These are phyloP conservation scores for Ceriagrion tenellum DNA, from an alignment of 2,888 invertebrate species.

Conservation along the genomic window DNA sequence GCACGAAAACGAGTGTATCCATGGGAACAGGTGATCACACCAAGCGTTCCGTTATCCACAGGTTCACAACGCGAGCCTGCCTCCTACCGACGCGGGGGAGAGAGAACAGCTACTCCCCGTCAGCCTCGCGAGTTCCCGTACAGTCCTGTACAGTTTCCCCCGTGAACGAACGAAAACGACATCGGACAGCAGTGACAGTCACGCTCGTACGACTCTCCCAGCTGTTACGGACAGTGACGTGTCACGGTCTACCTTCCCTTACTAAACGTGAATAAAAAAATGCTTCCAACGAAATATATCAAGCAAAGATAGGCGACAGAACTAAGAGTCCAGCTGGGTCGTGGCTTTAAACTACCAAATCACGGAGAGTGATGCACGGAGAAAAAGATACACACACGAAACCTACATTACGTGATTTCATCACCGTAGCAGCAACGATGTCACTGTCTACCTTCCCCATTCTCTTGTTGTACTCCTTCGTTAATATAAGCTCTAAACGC, in stretches of 20 bases:
- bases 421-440: too few relatives aligned
- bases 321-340: too few relatives aligned
- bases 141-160: background rate
- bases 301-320: too few relatives aligned
- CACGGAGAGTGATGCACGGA: too few relatives aligned
- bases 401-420: too few relatives aligned
- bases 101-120: slow-evolving; percentile 17
- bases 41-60: slow-evolving; percentile 45
- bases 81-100: background rate
- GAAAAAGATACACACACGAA: too few relatives aligned
- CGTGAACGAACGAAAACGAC: background rate
- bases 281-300: background rate
- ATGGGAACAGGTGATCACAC: slow-evolving; percentile 20
- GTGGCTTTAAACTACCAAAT: too few relatives aligned
- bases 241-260: background rate
- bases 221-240: slow-evolving; percentile 9
- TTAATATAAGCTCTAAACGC: background rate
- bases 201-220: background rate
- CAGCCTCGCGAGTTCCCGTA: background rate
- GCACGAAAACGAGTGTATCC: background rate
- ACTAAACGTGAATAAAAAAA: background rate
- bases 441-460: background rate
- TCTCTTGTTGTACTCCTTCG: background rate
- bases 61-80: background rate
- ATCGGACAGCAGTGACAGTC: background rate